These are phyloP conservation scores for Babyrousa celebensis DNA, from an alignment of 2,797 vertebrate genomes.

Conservation along the genomic window DNA sequence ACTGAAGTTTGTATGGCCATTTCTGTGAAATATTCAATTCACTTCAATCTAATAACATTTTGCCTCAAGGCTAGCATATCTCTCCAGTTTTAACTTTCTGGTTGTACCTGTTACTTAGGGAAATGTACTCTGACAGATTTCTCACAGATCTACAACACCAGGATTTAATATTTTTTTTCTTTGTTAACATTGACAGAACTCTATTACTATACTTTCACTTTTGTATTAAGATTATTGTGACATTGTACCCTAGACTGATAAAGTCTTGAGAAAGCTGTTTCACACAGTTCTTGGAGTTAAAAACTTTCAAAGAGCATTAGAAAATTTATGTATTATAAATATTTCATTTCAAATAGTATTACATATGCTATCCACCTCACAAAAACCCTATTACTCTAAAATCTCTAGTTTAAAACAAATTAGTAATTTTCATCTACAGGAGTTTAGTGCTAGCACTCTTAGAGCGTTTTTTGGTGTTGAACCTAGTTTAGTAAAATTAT, in stretches of 20 bases:
- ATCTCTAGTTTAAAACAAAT: background rate
- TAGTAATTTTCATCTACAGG: background rate
- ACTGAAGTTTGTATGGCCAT: background rate
- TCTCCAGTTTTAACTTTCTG: background rate
- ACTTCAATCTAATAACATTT: background rate
- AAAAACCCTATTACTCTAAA: background rate
- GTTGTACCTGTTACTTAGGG: background rate
- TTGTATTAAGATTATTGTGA: background rate
- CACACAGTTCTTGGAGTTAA: background rate
- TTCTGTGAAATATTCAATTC: slow-evolving; percentile 24
- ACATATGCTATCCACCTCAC: background rate
- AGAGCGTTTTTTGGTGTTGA: background rate
- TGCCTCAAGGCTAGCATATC: background rate
- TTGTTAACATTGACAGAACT: background rate
- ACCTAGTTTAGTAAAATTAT: background rate
- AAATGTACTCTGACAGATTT: background rate
- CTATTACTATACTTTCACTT: background rate
- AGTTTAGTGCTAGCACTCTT: background rate
- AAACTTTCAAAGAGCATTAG: background rate
- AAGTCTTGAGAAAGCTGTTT: background rate
- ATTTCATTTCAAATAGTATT: background rate
- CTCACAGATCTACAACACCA: background rate
- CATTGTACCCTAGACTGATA: background rate
- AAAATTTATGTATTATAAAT: background rate
- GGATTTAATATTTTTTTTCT: background rate